These are phyloP conservation scores for Esox masquinongy DNA, from an alignment of 2,797 vertebrate genomes.

Conservation along the genomic window DNA sequence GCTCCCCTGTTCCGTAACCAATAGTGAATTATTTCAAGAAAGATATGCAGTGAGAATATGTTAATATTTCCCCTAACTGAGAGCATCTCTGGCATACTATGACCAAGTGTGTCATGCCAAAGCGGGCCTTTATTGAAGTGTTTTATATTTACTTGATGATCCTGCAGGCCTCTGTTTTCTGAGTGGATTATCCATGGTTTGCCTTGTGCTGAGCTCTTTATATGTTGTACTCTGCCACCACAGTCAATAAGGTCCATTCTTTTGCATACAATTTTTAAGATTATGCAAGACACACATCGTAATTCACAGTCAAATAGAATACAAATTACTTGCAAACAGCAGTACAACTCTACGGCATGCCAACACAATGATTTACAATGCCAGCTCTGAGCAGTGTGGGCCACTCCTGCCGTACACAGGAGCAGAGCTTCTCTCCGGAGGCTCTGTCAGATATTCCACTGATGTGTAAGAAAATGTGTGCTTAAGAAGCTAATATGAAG, in stretches of 20 bases:
- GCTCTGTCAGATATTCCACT: not conserved
- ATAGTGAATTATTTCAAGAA: not conserved
- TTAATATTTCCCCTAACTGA: conserved; percentile 51
- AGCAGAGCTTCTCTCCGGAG: not conserved
- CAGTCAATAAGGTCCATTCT: conserved; percentile 75
- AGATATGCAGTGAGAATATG: not conserved
- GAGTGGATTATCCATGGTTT: conserved; percentile 73
- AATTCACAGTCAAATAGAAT: conserved; percentile 76
- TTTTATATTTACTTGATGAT: conserved; percentile 79
- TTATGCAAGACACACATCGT: conserved; percentile 70
- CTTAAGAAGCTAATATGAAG: not conserved
- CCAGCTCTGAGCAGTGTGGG: conserved; percentile 34
- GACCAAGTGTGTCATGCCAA: conserved; percentile 72
- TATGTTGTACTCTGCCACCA: conserved; percentile 67
- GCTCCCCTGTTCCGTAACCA: not conserved
- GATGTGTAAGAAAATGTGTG: not conserved
- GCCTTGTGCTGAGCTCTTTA: conserved; percentile 66
- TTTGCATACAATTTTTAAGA: conserved; percentile 78
- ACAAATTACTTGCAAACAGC: conserved; percentile 68
- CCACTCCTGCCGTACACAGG: not conserved
- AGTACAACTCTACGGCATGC: conserved; percentile 62
- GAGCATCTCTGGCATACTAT: conserved; percentile 62
- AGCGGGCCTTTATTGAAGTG: conserved; percentile 68
- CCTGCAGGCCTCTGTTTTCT: conserved; percentile 74
- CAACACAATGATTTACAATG: conserved; percentile 68